phyloP scores from a whole-genome alignment of 2,113 vertebrate species.

The Pholis gunnellus region DNA sequence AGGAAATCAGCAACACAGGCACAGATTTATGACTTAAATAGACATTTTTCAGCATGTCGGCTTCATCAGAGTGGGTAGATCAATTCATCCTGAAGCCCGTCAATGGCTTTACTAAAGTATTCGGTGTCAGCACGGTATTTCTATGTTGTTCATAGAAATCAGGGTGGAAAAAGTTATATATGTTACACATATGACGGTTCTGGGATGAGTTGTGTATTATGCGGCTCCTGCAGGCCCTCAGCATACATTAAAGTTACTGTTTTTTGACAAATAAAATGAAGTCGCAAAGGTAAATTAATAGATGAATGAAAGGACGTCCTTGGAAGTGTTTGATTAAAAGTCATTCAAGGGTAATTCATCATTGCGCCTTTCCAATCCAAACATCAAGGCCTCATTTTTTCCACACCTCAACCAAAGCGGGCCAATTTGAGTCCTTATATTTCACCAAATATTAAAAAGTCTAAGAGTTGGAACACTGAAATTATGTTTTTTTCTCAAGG shows the following conservation, averaged over 20 bases:
- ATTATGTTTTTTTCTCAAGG: not conserved
- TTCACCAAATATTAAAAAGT: not conserved
- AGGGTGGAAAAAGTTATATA: not conserved
- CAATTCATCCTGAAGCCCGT: slow-evolving; percentile 19
- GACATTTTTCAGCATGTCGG: slow-evolving; percentile 28
- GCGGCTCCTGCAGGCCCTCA: not conserved
- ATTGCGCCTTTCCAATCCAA: not conserved
- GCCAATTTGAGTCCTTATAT: not conserved
- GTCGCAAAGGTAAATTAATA: not conserved
- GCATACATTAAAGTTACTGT: not conserved
- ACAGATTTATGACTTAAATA: slow-evolving; percentile 41
- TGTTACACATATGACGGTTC: not conserved
- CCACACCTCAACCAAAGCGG: not conserved
- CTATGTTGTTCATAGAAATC: not conserved
- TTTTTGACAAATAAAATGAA: slow-evolving; percentile 19
- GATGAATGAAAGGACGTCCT: slow-evolving; percentile 7
- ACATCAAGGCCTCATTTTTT: slow-evolving; percentile 17
- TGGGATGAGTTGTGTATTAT: not conserved
- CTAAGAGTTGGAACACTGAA: not conserved
- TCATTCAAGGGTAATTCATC: not conserved
- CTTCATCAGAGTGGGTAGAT: slow-evolving; percentile 29
- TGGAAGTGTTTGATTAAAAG: slow-evolving; percentile 2
- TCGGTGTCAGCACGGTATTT: slow-evolving; percentile 17
- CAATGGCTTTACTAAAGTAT: not conserved
- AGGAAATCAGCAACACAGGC: slow-evolving; percentile 31